Conservation (phyloP, 53 echinoderm and acorn worm genomes). For the Antedon mediterranea region DNA sequence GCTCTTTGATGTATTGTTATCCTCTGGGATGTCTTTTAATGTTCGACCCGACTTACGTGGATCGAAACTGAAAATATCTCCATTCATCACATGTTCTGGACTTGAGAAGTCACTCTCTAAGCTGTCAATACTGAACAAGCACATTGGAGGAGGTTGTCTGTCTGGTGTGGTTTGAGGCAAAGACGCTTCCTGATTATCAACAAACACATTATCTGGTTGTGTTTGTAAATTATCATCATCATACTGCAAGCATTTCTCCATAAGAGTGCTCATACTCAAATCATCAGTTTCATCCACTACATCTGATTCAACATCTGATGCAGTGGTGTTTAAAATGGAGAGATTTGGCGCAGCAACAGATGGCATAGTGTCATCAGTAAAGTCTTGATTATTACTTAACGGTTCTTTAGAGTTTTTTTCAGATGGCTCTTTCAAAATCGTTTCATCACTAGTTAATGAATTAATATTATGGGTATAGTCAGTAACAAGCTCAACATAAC, state of each 20-base stretch:
- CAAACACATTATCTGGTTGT: background rate
- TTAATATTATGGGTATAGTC: slow-evolving; percentile 19
- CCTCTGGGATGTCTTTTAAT: background rate
- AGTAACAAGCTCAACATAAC: slow-evolving; percentile 49
- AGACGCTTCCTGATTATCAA: background rate
- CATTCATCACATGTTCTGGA: slow-evolving; percentile 10
- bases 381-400: too few relatives aligned
- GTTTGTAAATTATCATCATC: background rate
- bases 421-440: too few relatives aligned
- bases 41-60: background rate
- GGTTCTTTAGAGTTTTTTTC: too few relatives aligned
- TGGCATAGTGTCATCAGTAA: background rate
- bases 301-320: background rate
- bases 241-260: background rate
- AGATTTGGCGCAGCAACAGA: background rate
- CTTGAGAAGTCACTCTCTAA: slow-evolving; percentile 26
- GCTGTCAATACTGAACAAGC: slow-evolving; percentile 85
- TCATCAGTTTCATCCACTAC: background rate
- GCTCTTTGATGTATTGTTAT: background rate
- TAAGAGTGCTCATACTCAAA: background rate
- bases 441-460: too few relatives aligned
- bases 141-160: slow-evolving; percentile 39
- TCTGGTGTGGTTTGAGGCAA: background rate
- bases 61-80: background rate
- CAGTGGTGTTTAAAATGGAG: too few relatives aligned